A percentile compares a stretch with the other conserved stretches of the same genome.
These are phyloP conservation scores for Lasioglossum leucozonium DNA, from an alignment of 2,888 invertebrate species.

Conservation along the genomic window DNA sequence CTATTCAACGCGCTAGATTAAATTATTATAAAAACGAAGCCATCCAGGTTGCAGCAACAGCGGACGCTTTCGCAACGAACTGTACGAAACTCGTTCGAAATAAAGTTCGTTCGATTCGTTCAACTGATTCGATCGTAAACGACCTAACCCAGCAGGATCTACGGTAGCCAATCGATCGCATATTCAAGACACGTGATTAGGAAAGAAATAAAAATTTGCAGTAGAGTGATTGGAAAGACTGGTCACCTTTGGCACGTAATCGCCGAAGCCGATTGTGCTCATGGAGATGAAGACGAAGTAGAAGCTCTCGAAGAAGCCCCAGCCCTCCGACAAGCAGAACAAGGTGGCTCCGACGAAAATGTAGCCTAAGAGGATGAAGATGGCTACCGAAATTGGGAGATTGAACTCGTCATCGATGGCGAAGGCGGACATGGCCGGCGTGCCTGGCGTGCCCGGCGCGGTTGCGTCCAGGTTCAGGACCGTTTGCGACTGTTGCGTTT, in stretches of 20 bases:
- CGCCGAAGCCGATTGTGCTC: conserved; percentile 99
- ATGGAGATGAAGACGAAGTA: conserved; percentile 99
- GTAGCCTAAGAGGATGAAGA: conserved; percentile 92
- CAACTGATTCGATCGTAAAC: neutral
- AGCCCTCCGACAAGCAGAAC: conserved; percentile 91
- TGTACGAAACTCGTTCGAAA: neutral
- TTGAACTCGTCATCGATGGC: conserved; percentile 97
- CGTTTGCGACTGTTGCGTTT: conserved; percentile 75
- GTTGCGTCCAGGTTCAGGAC: conserved; percentile 82
- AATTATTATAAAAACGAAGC: neutral
- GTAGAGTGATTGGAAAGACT: neutral
- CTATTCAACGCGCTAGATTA: neutral
- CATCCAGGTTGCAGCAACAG: neutral
- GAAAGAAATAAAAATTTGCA: neutral
- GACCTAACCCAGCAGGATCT: neutral
- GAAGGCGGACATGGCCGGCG: conserved; percentile 91
- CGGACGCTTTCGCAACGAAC: neutral
- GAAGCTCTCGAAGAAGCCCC: conserved; percentile 97
- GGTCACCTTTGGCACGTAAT: conserved; percentile 91
- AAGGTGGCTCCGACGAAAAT: conserved; percentile 94
- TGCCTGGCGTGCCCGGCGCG: conserved; percentile 88
- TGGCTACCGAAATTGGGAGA: conserved; percentile 95
- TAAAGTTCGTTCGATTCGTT: neutral
- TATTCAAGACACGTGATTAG: neutral
- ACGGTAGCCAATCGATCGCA: neutral